Evolutionary conservation across 2,797 vertebrate species (phyloP).

Genomic region (Sphenodon punctatus): DNA sequence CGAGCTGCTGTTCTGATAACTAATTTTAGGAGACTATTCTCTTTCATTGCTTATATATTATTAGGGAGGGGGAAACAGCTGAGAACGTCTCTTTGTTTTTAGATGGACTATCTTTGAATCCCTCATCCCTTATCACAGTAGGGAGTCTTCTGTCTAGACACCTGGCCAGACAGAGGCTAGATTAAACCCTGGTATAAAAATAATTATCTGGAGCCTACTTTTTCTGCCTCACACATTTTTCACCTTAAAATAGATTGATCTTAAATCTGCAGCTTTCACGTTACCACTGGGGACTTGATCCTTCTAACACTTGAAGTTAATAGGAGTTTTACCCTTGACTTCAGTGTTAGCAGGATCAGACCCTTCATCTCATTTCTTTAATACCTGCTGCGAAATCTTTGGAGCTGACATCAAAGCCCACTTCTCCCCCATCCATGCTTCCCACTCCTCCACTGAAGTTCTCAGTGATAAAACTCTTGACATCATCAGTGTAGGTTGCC

Average conservation of each 20-base stretch:
- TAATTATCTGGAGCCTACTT: background rate
- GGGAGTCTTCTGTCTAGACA: background rate
- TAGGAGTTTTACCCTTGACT: background rate
- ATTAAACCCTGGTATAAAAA: background rate
- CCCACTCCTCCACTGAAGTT: background rate
- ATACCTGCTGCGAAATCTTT: background rate
- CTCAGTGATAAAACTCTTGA: conserved; percentile 20
- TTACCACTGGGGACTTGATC: background rate
- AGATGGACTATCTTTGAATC: background rate
- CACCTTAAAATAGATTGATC: background rate
- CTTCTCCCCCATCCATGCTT: background rate
- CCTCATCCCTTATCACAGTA: background rate
- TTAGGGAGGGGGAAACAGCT: background rate
- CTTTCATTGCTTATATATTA: background rate
- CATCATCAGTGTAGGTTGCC: conserved; percentile 28
- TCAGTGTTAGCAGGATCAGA: background rate
- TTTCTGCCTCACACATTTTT: background rate
- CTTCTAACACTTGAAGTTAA: background rate
- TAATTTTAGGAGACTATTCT: background rate
- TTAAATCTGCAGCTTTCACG: background rate
- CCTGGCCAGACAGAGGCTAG: background rate
- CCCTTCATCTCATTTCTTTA: background rate
- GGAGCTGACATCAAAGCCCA: conserved; percentile 20
- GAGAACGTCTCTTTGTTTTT: background rate
- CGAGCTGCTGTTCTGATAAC: background rate